These are phyloP conservation scores for Leucophenga varia DNA, from an alignment of 1,140 invertebrate species.

Conservation along the genomic window DNA sequence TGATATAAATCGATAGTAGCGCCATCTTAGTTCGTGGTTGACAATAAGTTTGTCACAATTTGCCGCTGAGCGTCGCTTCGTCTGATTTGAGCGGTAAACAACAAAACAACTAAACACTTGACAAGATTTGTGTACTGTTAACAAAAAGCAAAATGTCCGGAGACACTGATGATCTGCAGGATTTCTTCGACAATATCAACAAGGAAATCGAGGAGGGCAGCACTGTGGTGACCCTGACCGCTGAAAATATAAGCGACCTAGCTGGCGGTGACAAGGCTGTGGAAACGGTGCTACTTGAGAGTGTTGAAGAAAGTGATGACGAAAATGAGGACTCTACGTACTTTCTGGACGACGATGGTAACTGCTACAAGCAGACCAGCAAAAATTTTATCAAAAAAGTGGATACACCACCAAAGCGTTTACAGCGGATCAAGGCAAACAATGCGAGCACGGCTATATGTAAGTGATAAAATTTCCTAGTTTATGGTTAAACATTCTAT, in stretches of 20 bases:
- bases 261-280: slow-evolving; percentile 18
- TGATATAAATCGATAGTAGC: slow-evolving; percentile 37
- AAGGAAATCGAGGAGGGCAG: slow-evolving; percentile 72
- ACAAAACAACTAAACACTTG: slow-evolving; percentile 6
- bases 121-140: slow-evolving; percentile 1
- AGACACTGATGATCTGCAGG: slow-evolving; percentile 59
- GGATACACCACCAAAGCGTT: background rate
- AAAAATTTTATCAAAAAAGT: slow-evolving; percentile 67
- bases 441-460: background rate
- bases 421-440: background rate
- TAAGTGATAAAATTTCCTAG: background rate
- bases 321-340: slow-evolving; percentile 56
- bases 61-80: slow-evolving; percentile 41
- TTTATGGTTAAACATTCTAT: too few species aligned
- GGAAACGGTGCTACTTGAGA: slow-evolving; percentile 22
- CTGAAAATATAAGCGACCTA: slow-evolving; percentile 58
- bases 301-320: slow-evolving; percentile 56
- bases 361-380: slow-evolving; percentile 53
- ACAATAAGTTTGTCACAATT: slow-evolving; percentile 10
- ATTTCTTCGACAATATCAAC: slow-evolving; percentile 81
- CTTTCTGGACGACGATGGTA: slow-evolving; percentile 59
- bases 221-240: slow-evolving; percentile 24
- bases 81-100: slow-evolving; percentile 3
- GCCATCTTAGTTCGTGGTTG: slow-evolving; percentile 16
- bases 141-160: slow-evolving; percentile 24